Conservation (phyloP, 2,113 vertebrate genomes). For the Sapayoa aenigma region DNA sequence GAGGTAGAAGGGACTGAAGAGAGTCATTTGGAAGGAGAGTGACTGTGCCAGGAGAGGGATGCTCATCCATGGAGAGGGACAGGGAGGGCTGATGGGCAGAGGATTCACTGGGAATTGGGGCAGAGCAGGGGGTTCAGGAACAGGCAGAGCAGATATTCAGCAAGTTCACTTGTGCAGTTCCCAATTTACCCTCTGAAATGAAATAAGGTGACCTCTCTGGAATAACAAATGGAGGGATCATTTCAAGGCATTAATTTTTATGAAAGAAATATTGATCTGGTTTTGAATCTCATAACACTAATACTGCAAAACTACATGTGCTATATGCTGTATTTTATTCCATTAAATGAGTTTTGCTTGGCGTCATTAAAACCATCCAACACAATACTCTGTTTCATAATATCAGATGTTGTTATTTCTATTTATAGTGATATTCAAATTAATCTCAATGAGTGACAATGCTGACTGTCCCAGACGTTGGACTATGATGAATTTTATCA, state of each 20-base stretch:
- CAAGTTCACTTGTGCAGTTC: neutral
- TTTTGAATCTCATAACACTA: conserved; percentile 15
- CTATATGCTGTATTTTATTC: neutral
- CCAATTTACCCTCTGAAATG: neutral
- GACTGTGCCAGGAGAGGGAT: neutral
- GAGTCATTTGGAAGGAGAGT: neutral
- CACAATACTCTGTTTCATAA: neutral
- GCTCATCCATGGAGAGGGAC: neutral
- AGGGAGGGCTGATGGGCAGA: neutral
- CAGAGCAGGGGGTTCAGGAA: neutral
- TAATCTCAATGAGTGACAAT: conserved; percentile 38
- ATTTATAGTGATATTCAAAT: conserved; percentile 43
- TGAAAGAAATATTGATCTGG: conserved; percentile 60
- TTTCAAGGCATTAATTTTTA: conserved; percentile 43
- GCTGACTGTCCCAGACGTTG: conserved; percentile 1
- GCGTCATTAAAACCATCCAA: neutral
- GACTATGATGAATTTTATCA: conserved; percentile 16
- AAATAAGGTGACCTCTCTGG: conserved; percentile 50
- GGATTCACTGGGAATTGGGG: neutral
- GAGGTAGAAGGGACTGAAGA: neutral
- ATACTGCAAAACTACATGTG: neutral
- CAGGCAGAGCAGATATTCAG: neutral
- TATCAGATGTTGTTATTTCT: conserved; percentile 49
- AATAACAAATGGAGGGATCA: conserved; percentile 40
- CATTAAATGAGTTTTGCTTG: conserved; percentile 29